Evolutionary conservation across 2,797 vertebrate species (phyloP), one percentile per base, ranked within the genome.

Genomic region (Cirrhinus mrigala): DNA sequence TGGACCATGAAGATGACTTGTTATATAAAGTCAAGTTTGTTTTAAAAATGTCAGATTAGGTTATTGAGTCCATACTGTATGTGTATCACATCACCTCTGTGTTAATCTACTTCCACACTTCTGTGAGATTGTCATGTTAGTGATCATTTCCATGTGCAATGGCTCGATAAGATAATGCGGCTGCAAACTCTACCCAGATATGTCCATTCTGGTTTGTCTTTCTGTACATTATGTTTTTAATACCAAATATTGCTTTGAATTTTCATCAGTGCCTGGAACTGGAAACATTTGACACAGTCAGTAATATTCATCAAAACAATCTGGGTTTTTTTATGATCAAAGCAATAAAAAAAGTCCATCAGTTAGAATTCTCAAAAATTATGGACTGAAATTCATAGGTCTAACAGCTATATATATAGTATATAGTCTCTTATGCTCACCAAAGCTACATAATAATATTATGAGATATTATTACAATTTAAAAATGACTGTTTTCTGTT

Each of bases 1-100:
- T 46, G 27, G 68, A 69, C 71, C 56, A 50, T 84, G 71, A 74
- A 77, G 73, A 76, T 82, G 69, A 85, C n/a, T 70, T 24, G 54
- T 82, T 40, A 77, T 29, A 69, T 62, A 75, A 16, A 70, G 64
- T 79, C n/a, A 64, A 29, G 71, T 6, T 56, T 73, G 66, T 54
- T 33, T 46, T 44, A 48, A 37, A 83, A 62, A 37, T 83, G 82
- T 83, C 62, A 76, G 0, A 52, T 79, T 44, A 29, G 71, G 60
- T 81, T 73, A 66, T 79, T 70, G 6, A 29, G 64, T 50, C 20
- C 40, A 24, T 79, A 46, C 44, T 46, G 44, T 46, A 44, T 18
- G 5, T 50, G 58, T 73, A 81, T 81, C 76, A 44, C 22, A 37
- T 82, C 29, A 12, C 22, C 37, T 54, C 29, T 62, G 3, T 50